Evolutionary conservation across 2,797 vertebrate genomes (phyloP).

Genomic region (Macropus fuliginosus): DNA sequence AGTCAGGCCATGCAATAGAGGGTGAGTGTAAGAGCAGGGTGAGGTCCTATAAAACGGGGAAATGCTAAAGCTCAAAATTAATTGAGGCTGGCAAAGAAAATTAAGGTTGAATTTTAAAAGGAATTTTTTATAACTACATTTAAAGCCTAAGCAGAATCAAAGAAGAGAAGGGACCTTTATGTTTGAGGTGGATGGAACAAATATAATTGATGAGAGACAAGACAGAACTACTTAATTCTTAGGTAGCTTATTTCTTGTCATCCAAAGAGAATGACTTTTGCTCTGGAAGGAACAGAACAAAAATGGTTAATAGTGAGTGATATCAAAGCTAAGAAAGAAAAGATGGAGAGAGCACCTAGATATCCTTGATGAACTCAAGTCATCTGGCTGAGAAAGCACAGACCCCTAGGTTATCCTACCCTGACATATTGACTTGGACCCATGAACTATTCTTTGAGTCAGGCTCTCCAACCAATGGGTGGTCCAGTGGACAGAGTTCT

Average conservation of each 20-base stretch:
- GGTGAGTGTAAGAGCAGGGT: too few relatives aligned
- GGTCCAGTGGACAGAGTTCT: background rate
- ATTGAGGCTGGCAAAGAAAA: too few relatives aligned
- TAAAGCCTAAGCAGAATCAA: background rate
- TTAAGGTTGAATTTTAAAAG: too few relatives aligned
- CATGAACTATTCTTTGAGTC: background rate
- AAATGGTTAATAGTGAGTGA: background rate
- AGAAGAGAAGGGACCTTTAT: background rate
- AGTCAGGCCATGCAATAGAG: too few relatives aligned
- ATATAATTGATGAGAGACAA: background rate
- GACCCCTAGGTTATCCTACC: background rate
- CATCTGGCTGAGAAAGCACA: background rate
- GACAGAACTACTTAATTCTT: background rate
- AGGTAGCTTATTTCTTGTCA: background rate
- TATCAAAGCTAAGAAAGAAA: background rate
- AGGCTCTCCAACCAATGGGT: background rate
- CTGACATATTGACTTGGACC: too few relatives aligned
- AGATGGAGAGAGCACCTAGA: background rate
- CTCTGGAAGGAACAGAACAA: background rate
- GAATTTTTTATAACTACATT: background rate
- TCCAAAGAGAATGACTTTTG: background rate
- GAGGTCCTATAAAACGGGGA: too few relatives aligned
- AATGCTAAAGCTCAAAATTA: too few relatives aligned
- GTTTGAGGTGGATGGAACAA: background rate
- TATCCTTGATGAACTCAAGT: background rate